A percentile compares a stretch with the other conserved stretches of the same genome.
Evolutionary conservation across 2,888 invertebrate species (phyloP).

Genomic region (Lissonota sp.): DNA sequence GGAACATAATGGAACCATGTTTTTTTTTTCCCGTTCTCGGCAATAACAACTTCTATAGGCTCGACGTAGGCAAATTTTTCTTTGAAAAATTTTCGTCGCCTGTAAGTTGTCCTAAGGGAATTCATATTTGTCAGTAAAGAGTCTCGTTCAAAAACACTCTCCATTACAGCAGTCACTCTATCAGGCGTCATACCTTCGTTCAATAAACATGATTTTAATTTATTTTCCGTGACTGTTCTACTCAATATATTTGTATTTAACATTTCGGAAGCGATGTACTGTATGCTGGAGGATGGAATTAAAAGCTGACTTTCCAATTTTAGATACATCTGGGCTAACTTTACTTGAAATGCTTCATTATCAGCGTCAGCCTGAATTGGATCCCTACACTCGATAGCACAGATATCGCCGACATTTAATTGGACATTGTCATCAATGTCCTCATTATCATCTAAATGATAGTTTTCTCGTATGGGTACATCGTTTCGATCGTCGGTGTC

Average conservation of each 20-base stretch:
- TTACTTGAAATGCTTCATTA: conserved; percentile 41
- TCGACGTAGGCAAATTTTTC: conserved; percentile 62
- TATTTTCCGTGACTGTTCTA: conserved; percentile 53
- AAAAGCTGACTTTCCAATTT: conserved; percentile 67
- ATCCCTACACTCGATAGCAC: conserved; percentile 2
- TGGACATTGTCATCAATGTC: not conserved
- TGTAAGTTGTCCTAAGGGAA: conserved; percentile 41
- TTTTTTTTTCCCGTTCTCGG: conserved; percentile 7
- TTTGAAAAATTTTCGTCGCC: conserved; percentile 59
- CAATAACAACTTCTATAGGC: conserved; percentile 31
- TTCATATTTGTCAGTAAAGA: conserved; percentile 12
- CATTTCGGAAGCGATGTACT: conserved; percentile 63
- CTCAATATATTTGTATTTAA: conserved; percentile 52
- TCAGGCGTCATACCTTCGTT: conserved; percentile 36
- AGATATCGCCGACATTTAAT: conserved; percentile 5
- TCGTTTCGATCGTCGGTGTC: conserved; percentile 1
- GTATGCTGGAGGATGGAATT: conserved; percentile 65
- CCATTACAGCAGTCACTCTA: conserved; percentile 46
- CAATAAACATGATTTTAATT: conserved; percentile 45
- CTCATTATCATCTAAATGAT: conserved; percentile 10
- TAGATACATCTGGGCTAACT: conserved; percentile 61
- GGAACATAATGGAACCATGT: conserved; percentile 31
- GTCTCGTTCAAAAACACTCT: conserved; percentile 44
- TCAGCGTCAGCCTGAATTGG: conserved; percentile 1
- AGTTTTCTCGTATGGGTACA: not conserved